Evolutionary conservation across 1,140 invertebrate species (phyloP).

Genomic region (Drosophila obscura): DNA sequence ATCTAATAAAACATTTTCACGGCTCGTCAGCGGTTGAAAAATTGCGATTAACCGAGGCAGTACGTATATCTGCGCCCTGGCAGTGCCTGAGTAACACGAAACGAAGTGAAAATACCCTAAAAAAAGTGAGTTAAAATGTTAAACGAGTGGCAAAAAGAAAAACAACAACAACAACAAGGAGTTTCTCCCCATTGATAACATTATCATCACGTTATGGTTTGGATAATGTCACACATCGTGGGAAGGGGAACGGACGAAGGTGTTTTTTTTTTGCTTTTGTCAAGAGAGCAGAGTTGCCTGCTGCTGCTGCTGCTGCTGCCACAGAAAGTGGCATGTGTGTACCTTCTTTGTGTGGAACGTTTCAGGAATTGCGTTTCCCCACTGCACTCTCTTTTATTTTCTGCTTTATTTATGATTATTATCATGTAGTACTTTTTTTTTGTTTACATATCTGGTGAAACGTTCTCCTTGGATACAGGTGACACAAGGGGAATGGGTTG

Average conservation of each 20-base stretch:
- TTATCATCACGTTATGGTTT: too few relatives aligned
- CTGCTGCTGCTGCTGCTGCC: too few relatives aligned
- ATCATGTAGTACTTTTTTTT: constrained; percentile 33
- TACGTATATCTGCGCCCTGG: not conserved
- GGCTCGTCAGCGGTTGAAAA: not conserved
- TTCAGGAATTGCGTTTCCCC: not conserved
- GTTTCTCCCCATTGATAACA: too few relatives aligned
- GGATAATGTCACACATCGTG: too few relatives aligned
- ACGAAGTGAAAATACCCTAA: not conserved
- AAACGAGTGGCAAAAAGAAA: too few relatives aligned
- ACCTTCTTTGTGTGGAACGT: constrained; percentile 17
- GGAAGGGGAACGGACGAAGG: too few relatives aligned
- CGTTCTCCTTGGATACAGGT: constrained; percentile 1
- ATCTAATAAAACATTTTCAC: constrained; percentile 15
- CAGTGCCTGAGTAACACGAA: not conserved
- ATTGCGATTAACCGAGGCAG: not conserved
- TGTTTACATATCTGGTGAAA: constrained; percentile 11
- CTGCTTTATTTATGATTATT: constrained; percentile 52
- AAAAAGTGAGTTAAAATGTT: not conserved
- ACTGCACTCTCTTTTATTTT: constrained; percentile 6
- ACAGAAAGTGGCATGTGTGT: not conserved
- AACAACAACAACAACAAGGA: too few relatives aligned
- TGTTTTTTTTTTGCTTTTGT: too few relatives aligned
- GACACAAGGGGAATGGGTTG: not conserved
- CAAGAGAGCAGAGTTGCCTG: too few relatives aligned